Evolutionary conservation across 1,140 invertebrate genomes (phyloP).

Genomic region (Ladona fulva): DNA sequence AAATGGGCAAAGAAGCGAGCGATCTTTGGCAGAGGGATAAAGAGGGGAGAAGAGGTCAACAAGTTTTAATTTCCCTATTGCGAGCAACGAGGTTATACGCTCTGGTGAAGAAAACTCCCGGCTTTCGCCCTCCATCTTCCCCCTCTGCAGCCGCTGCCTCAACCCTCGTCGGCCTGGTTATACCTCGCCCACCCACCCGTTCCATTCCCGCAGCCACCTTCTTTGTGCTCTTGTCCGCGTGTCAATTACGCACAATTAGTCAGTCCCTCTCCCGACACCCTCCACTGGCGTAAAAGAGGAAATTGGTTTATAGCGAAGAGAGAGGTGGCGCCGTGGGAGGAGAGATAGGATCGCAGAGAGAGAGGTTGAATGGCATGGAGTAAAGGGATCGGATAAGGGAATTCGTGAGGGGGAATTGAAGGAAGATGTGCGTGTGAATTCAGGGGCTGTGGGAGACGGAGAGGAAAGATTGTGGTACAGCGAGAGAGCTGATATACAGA

Average conservation of each 20-base stretch:
- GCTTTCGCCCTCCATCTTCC: not conserved
- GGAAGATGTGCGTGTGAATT: not conserved
- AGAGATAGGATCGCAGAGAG: not conserved
- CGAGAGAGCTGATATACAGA: no score
- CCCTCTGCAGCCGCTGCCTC: not conserved
- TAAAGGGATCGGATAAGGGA: not conserved
- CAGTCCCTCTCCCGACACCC: not conserved
- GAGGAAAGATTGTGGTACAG: not conserved
- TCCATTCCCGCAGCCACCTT: not conserved
- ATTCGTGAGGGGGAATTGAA: not conserved
- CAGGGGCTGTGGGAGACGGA: not conserved
- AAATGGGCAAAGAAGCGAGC: not conserved
- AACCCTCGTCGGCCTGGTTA: no score
- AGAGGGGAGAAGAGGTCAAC: not conserved
- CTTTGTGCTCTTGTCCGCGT: conserved; percentile 1
- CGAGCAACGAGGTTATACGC: not conserved
- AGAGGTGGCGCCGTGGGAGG: not conserved
- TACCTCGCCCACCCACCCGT: not conserved
- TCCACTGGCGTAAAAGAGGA: not conserved
- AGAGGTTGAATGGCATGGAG: not conserved
- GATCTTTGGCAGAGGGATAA: not conserved
- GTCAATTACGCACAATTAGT: conserved; percentile 6
- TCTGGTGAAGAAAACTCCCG: not conserved
- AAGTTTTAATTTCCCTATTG: not conserved
- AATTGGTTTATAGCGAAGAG: not conserved